phyloP scores from a whole-genome alignment of 2,888 invertebrate genomes.

The Dolomedes plantarius region DNA sequence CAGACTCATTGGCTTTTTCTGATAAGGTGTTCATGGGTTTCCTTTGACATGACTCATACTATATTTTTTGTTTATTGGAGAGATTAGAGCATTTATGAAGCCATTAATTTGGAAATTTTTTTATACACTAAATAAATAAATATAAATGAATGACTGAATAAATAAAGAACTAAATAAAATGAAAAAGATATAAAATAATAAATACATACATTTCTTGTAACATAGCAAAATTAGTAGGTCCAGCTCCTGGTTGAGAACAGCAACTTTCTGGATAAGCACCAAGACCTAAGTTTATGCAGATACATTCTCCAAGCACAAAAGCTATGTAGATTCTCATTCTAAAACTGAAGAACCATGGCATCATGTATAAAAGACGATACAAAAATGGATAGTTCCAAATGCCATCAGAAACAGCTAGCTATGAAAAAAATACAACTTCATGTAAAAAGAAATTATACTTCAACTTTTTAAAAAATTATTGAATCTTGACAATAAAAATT shows the following conservation, averaged over 20 bases:
- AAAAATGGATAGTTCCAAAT: slow-evolving; percentile 85
- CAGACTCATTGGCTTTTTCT: too few relatives aligned
- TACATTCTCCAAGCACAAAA: slow-evolving; percentile 91
- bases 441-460: background rate
- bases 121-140: too few relatives aligned
- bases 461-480: background rate
- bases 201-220: slow-evolving; percentile 80
- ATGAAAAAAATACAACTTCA: slow-evolving; percentile 78
- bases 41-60: too few relatives aligned
- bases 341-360: slow-evolving; percentile 91
- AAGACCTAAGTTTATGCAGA: slow-evolving; percentile 92
- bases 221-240: slow-evolving; percentile 85
- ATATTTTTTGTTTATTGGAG: too few relatives aligned
- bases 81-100: too few relatives aligned
- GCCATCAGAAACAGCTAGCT: slow-evolving; percentile 89
- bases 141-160: too few relatives aligned
- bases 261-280: slow-evolving; percentile 91
- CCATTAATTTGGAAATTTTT: too few relatives aligned
- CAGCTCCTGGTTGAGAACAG: slow-evolving; percentile 86
- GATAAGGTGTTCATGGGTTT: too few relatives aligned
- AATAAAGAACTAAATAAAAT: too few relatives aligned
- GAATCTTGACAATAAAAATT: background rate
- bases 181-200: too few relatives aligned
- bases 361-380: slow-evolving; percentile 89
- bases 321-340: slow-evolving; percentile 93